Evolutionary conservation across 2,888 invertebrate species (phyloP).

Genomic region (Morpho deidamia): DNA sequence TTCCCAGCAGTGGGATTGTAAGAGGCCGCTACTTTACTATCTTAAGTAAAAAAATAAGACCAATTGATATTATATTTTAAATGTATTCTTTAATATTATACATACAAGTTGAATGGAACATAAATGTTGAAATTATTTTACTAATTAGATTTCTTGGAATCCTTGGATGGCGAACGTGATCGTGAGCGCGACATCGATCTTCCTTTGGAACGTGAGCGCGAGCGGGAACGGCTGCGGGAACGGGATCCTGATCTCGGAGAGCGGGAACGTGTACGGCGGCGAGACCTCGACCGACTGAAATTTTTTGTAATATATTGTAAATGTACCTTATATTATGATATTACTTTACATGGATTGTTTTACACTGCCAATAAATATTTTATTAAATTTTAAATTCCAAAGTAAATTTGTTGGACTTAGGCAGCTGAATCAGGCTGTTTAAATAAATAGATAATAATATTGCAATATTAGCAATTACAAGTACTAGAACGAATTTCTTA

Average conservation of each 20-base stretch:
- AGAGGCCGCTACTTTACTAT: background rate
- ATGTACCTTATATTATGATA: too few relatives aligned
- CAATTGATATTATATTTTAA: background rate
- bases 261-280: slow-evolving; percentile 80
- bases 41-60: background rate
- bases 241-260: slow-evolving; percentile 72
- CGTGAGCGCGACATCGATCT: slow-evolving; percentile 70
- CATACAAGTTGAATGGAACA: background rate
- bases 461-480: too few relatives aligned
- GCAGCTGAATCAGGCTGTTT: too few relatives aligned
- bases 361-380: too few relatives aligned
- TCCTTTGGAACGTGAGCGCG: slow-evolving; percentile 70
- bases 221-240: slow-evolving; percentile 65
- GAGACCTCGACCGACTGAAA: slow-evolving; percentile 80
- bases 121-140: background rate
- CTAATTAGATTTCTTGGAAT: slow-evolving; percentile 63
- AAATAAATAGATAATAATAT: too few relatives aligned
- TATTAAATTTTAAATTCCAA: too few relatives aligned
- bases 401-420: too few relatives aligned
- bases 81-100: background rate
- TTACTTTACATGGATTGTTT: too few relatives aligned
- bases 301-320: too few relatives aligned
- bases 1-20: too few relatives aligned
- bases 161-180: slow-evolving; percentile 71
- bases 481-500: too few relatives aligned